Conservation (phyloP, 2,888 invertebrate species). For the Sarcophaga rosellei region DNA sequence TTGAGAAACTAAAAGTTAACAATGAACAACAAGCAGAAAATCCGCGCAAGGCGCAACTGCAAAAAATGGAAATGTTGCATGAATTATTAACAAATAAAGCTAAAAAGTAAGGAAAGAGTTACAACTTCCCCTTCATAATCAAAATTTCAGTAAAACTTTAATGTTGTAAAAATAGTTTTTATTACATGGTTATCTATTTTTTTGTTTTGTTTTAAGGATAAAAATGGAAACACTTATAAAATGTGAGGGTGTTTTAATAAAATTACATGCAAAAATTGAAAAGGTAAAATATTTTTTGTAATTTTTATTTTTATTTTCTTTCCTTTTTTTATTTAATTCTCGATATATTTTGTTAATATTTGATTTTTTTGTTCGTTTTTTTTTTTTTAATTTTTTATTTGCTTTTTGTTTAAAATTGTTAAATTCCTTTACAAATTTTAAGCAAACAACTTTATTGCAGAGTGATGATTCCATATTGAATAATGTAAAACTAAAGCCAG, state of each 20-base stretch:
- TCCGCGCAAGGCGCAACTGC: slow-evolving; percentile 73
- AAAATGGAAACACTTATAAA: slow-evolving; percentile 75
- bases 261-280: slow-evolving; percentile 75
- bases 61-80: slow-evolving; percentile 75
- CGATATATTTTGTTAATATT: slow-evolving; percentile 14
- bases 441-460: slow-evolving; percentile 69
- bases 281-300: slow-evolving; percentile 69
- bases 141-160: neutral
- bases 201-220: slow-evolving; percentile 69
- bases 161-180: neutral
- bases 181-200: neutral
- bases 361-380: slow-evolving; percentile 36
- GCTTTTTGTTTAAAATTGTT: slow-evolving; percentile 19
- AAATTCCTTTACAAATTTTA: slow-evolving; percentile 25
- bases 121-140: neutral
- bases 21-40: slow-evolving; percentile 70
- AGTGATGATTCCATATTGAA: slow-evolving; percentile 64
- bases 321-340: neutral
- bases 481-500: slow-evolving; percentile 52
- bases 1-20: slow-evolving; percentile 83
- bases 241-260: slow-evolving; percentile 75
- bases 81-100: slow-evolving; percentile 71
- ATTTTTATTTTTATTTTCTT: neutral
- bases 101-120: slow-evolving; percentile 69
- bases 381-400: slow-evolving; percentile 42